A percentile compares a stretch with the other conserved stretches of the same genome.
phyloP scores from a whole-genome alignment of 2,113 vertebrate genomes.

The Oncorhynchus kisutch region DNA sequence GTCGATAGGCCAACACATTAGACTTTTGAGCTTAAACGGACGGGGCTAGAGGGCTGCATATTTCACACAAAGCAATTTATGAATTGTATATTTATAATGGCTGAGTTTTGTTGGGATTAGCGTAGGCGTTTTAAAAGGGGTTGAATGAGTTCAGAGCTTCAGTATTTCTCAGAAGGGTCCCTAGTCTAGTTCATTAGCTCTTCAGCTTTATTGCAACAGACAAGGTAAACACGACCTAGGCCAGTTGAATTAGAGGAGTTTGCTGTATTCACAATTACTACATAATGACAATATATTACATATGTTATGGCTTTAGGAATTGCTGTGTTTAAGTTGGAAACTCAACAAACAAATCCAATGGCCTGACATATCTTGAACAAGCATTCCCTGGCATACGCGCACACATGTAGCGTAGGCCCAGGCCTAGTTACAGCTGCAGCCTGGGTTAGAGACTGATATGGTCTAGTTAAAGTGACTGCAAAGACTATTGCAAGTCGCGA shows the following conservation, averaged over 20 bases:
- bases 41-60: constrained; percentile 17
- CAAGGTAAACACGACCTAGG: constrained; percentile 45
- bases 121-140: constrained; percentile 59
- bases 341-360: constrained; percentile 20
- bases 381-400: neutral
- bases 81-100: constrained; percentile 68
- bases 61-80: constrained; percentile 56
- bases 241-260: constrained; percentile 16
- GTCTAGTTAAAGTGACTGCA: constrained; percentile 19
- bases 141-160: constrained; percentile 57
- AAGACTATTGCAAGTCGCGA: constrained; percentile 42
- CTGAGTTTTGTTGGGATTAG: constrained; percentile 65
- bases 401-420: neutral
- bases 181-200: constrained; percentile 42
- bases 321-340: constrained; percentile 23
- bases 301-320: neutral
- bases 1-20: constrained; percentile 14
- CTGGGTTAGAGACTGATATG: neutral
- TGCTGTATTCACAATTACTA: constrained; percentile 11
- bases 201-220: constrained; percentile 41
- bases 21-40: constrained; percentile 39
- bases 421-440: neutral
- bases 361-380: constrained; percentile 38
- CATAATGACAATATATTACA: too few relatives aligned
- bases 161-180: constrained; percentile 50